Conservation (phyloP, 2,797 vertebrate genomes). For the Menidia menidia region DNA sequence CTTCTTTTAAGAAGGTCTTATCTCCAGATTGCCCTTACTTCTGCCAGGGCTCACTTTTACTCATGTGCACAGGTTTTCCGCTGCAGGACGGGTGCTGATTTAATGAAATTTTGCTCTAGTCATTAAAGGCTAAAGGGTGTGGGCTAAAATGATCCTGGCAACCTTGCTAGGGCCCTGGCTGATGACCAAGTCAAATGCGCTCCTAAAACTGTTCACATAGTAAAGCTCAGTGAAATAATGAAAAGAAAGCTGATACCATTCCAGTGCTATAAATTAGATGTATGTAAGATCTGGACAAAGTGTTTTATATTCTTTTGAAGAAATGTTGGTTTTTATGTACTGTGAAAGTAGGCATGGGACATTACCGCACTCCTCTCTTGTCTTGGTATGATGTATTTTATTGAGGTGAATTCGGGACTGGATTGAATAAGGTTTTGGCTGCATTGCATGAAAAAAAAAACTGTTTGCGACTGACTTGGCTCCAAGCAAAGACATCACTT, state of each 20-base stretch:
- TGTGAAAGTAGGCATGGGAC: constrained; percentile 21
- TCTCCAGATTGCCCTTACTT: constrained; percentile 8
- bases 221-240: constrained; percentile 66
- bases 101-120: constrained; percentile 18
- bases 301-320: constrained; percentile 49
- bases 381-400: constrained; percentile 26
- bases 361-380: constrained; percentile 18
- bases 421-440: constrained; percentile 43
- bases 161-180: constrained; percentile 48
- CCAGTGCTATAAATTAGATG: constrained; percentile 55
- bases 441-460: constrained; percentile 33
- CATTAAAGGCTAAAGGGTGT: constrained; percentile 29
- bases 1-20: constrained; percentile 40
- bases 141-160: constrained; percentile 48
- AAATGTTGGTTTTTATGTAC: constrained; percentile 47
- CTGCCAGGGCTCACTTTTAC: constrained; percentile 36
- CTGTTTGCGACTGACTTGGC: constrained; percentile 48
- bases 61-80: constrained; percentile 39
- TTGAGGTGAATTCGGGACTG: constrained; percentile 32
- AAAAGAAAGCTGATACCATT: constrained; percentile 58
- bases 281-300: constrained; percentile 53
- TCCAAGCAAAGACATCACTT: constrained; percentile 14
- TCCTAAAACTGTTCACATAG: constrained; percentile 54
- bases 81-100: constrained; percentile 35
- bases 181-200: constrained; percentile 62